Evolutionary conservation across 1,140 invertebrate species (phyloP).

Genomic region (Trichonephila inaurata): DNA sequence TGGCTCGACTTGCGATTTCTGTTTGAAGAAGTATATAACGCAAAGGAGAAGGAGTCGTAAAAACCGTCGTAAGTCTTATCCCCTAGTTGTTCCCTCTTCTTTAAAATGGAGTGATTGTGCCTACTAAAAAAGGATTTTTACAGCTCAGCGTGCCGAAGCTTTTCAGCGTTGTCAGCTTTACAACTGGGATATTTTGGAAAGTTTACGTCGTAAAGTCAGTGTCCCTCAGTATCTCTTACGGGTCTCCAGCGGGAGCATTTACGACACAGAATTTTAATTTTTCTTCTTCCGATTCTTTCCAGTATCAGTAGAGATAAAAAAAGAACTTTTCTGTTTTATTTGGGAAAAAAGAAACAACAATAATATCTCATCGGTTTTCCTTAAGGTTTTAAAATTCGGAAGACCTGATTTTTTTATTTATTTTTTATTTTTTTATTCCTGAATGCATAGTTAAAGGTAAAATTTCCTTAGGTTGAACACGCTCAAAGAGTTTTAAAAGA

Average conservation of each 20-base stretch:
- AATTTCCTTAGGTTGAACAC: not conserved
- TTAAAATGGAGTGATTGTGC: slow-evolving; percentile 55
- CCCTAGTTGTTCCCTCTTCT: slow-evolving; percentile 33
- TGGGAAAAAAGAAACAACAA: not conserved
- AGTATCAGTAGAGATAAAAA: slow-evolving; percentile 8
- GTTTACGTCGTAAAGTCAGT: slow-evolving; percentile 37
- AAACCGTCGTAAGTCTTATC: slow-evolving; percentile 34
- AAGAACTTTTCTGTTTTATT: slow-evolving; percentile 2
- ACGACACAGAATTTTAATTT: slow-evolving; percentile 39
- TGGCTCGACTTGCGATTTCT: not conserved
- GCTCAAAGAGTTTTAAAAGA: not conserved
- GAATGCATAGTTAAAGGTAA: not conserved
- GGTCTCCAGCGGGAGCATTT: slow-evolving; percentile 18
- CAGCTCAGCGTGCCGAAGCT: slow-evolving; percentile 31
- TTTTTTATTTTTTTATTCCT: not conserved
- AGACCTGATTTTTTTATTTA: not conserved
- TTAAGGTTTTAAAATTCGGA: not conserved
- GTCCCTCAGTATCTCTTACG: slow-evolving; percentile 30
- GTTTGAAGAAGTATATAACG: slow-evolving; percentile 8
- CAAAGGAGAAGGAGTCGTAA: slow-evolving; percentile 14
- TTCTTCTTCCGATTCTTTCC: not conserved
- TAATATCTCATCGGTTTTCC: slow-evolving; percentile 35
- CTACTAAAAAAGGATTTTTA: slow-evolving; percentile 51
- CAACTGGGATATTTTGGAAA: slow-evolving; percentile 38
- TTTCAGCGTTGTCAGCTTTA: slow-evolving; percentile 34